Evolutionary conservation across 2,888 invertebrate species (phyloP), one percentile per base, ranked within the genome.

Genomic region (Steinernema carpocapsae): DNA sequence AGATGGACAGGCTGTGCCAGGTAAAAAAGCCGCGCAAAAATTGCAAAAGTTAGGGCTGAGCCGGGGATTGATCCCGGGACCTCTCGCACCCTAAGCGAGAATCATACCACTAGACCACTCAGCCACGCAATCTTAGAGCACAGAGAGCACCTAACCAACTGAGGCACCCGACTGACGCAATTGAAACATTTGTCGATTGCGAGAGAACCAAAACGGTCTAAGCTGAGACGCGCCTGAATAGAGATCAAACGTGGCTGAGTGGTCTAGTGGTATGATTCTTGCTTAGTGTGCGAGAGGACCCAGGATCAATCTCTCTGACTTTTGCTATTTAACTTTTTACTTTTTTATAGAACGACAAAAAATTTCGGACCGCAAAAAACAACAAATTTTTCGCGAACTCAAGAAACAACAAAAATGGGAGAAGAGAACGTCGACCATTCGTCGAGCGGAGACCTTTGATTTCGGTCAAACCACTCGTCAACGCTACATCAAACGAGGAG

Each of bases 11-110:
- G 29, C 17, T 12, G 64, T 64, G 29, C 64, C 64, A 37, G 64
- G 64, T 64, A 56, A 4, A 4, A 2, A 56, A 22, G 22, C 6
- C 6, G 48, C 3, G 37, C 37, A 37, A 37, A 37, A 37, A 7
- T 4, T 29, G 32, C 29, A 64, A 64, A 64, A 14, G 10, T 17
- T 32, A 6, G 84, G 83, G 82, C 81, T 83, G 79, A 81, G 82
- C 80, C 80, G 80, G 80, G 80, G 80, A 80, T 80, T 73, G 81
- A 81, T 80, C 82, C 81, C 82, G 82, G 82, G 83, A 84, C 82
- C 82, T 81, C 82, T 83, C 79, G 82, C 82, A 84, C 83, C 83
- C 82, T 83, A 84, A 81, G 83, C 82, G 81, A 83, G 78, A 81
- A 84, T 81, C 82, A 84, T 81, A 79, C 82, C 82, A 83, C 83